Evolutionary conservation across 2,113 vertebrate species (phyloP), one percentile per base, ranked within the genome.

Genomic region (Hystrix cristata): DNA sequence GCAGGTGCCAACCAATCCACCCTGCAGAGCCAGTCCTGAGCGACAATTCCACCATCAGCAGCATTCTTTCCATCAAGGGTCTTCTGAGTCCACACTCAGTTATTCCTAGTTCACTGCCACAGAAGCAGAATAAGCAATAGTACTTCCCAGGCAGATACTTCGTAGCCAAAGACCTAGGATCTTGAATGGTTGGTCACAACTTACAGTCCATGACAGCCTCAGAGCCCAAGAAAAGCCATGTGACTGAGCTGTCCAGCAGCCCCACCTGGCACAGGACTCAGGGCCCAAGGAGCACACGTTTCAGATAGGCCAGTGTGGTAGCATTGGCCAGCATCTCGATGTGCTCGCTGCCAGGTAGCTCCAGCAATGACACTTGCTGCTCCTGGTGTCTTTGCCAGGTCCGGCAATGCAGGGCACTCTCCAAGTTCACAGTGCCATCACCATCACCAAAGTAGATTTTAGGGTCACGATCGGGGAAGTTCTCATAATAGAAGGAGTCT

Each of bases 371-470:
- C 53, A 99, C 99, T 0, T 98, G 95, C 51, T 99, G 99, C 29
- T 99, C 98, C 86, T 99, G 99, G 95, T 15, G 96, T 21, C 96
- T 95, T 2, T 76, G 93, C 99, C 99, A 99, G 71, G 98, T 98
- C 8, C 89, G 97, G 95, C 99, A 99, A 9, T 99, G 99, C 84
- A 99, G 94, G 94, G 99, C 99, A 92, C 99, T 99, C 91, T 97
- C 94, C 80, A 99, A 93, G 98, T 99, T 99, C n/a, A 99, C 99
- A 0, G 99, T 99, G 1, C 99, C 99, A 0, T 99, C 99, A 0
- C 99, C 99, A 0, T 99, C 98, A 0, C 99, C 99, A 51, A 97
- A 97, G 81, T 96, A 53, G 80, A 99, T 99, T 31, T 97, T 98
- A n/a, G 99, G 99, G 16, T 99, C 99, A 1, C 93, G 98, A 79